These are phyloP conservation scores for Leptodirus hochenwartii DNA, from an alignment of 2,888 invertebrate species.

Conservation along the genomic window DNA sequence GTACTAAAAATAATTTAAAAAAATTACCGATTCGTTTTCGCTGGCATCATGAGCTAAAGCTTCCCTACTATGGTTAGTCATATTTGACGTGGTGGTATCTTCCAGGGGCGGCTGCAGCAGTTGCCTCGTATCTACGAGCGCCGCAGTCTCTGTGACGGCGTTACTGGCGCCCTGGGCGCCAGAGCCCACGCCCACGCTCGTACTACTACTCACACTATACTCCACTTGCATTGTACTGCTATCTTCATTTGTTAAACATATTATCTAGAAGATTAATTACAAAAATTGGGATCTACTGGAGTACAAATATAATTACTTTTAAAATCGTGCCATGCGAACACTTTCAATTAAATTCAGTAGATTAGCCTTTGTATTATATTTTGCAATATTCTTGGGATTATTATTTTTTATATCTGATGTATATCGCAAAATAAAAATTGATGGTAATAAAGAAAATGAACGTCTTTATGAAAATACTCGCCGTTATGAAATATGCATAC, in stretches of 20 bases:
- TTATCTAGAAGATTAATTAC: slow-evolving; percentile 7
- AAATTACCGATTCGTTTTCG: slow-evolving; percentile 57
- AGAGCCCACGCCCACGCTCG: slow-evolving; percentile 16
- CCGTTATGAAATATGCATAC: too few species aligned
- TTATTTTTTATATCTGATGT: too few species aligned
- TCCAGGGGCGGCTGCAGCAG: slow-evolving; percentile 3
- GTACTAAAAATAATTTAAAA: too few species aligned
- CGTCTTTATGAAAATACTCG: too few species aligned
- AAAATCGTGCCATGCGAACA: too few species aligned
- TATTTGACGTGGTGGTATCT: slow-evolving; percentile 1
- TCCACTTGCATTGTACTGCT: slow-evolving; percentile 23
- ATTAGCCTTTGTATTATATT: too few species aligned
- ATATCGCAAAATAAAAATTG: too few species aligned
- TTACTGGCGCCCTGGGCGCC: slow-evolving; percentile 9
- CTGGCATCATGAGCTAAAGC: slow-evolving; percentile 56
- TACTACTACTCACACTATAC: slow-evolving; percentile 26
- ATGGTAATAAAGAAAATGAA: too few species aligned
- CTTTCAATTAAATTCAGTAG: too few species aligned
- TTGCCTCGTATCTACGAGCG: slow-evolving; percentile 3
- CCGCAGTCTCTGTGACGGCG: neutral
- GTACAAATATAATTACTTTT: too few species aligned
- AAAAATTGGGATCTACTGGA: neutral
- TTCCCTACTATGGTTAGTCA: slow-evolving; percentile 37
- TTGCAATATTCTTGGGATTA: too few species aligned
- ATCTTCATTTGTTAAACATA: slow-evolving; percentile 9